Evolutionary conservation across 2,888 invertebrate genomes (phyloP), one percentile per base, ranked within the genome.

Genomic region (Cantharis lateralis): DNA sequence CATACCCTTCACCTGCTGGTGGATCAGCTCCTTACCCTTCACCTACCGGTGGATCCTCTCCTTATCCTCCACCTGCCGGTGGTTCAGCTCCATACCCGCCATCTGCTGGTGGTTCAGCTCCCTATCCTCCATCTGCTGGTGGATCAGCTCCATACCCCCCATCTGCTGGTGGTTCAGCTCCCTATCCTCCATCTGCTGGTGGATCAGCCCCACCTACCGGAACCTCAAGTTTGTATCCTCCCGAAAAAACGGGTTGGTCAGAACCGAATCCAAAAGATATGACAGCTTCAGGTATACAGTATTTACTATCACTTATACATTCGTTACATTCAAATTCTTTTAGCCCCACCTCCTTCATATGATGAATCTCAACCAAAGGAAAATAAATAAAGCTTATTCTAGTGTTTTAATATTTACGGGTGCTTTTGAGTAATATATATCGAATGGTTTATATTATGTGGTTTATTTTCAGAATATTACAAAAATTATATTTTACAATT

Each of bases 281-380:
- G 15, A 13, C 26, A 63, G 26, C 62, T 64, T 63, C 62, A 24
- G 63, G 61, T 63, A 63, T 26, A 16, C 10, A 28, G 26, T 10
- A 28, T 16, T 72, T n/a, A 16, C n/a, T 48, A 66, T 13, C 13
- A 13, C 3, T 11, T 32, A 11, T 32, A 32, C 26, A 13, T 68
- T 24, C 0, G 5, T 24, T 15, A 72, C 11, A 32, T 73, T 69
- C 15, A 28, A n/a, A 16, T 72, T 72, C 68, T 64, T 63, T 15
- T 63, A 20, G 69, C 74, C 0, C 74, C 70, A 11, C 74, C 74
- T 3, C 70, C 74, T 10, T 28, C 74, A 18, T 74, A 74, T 26
- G 74, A 74, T 32, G 74, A 74, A 62, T 68, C 74, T 63, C 62
- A 74, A 10, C 61, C 26, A 13, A n/a, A 70, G 10, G 26, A 15